Evolutionary conservation across 1,140 invertebrate species (phyloP).

Genomic region (Halyomorpha halys): DNA sequence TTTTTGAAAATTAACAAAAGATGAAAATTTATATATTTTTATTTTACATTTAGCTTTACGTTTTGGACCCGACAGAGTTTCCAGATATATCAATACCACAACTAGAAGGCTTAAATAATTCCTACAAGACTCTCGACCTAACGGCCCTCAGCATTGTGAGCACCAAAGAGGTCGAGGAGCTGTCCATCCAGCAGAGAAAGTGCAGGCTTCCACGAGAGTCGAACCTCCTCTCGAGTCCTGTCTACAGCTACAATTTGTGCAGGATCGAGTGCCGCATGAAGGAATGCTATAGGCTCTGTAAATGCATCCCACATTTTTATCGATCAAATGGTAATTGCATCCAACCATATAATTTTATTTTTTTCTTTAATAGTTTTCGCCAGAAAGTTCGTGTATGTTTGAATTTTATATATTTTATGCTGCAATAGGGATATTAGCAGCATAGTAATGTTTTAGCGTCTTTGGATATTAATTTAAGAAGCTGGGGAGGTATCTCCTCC

Average conservation of each 20-base stretch:
- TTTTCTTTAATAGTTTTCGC: too few relatives aligned
- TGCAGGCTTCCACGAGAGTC: conserved; percentile 53
- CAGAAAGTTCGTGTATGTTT: too few relatives aligned
- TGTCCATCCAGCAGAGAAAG: conserved; percentile 42
- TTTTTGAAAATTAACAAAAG: too few relatives aligned
- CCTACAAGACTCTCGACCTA: conserved; percentile 33
- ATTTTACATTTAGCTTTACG: conserved; percentile 44
- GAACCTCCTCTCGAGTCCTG: conserved; percentile 46
- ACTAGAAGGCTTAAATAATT: conserved; percentile 38
- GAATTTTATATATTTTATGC: too few relatives aligned
- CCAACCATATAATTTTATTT: too few relatives aligned
- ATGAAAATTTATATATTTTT: too few relatives aligned
- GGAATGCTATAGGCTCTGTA: conserved; percentile 45
- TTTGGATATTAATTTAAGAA: too few relatives aligned
- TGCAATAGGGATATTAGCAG: too few relatives aligned
- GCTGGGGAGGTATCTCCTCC: too few relatives aligned
- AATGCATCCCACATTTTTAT: conserved; percentile 55
- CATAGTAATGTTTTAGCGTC: too few relatives aligned
- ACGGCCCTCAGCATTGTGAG: conserved; percentile 18
- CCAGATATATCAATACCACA: conserved; percentile 46
- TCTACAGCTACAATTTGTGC: conserved; percentile 55
- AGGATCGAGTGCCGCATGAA: conserved; percentile 52
- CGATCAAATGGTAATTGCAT: conserved; percentile 29
- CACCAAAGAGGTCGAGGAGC: conserved; percentile 25
- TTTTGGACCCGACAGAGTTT: conserved; percentile 46